Percentiles rank a stretch among this genome's conserved stretches.
Conservation (phyloP, 2,888 invertebrate species). For the Pyrrhosoma nymphula region DNA sequence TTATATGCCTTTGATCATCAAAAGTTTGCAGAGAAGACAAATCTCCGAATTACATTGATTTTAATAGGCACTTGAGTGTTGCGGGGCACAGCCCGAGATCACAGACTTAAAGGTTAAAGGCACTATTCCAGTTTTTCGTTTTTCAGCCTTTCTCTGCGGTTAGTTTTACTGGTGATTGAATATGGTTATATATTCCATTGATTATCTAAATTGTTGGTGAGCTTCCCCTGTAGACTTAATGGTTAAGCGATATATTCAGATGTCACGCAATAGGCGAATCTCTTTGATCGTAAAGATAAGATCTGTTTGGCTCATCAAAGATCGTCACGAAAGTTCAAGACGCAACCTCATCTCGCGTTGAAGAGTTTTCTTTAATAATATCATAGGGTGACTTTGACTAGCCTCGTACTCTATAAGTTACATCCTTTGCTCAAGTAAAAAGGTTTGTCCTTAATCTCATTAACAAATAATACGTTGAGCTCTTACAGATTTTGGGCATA, state of each 20-base stretch:
- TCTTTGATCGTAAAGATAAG: background rate
- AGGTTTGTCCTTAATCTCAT: too few relatives aligned
- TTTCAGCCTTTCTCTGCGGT: background rate
- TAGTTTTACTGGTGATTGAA: background rate
- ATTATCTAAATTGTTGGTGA: background rate
- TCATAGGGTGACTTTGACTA: too few relatives aligned
- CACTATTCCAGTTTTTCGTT: background rate
- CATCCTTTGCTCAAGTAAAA: too few relatives aligned
- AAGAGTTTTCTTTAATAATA: background rate
- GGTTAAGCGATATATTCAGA: background rate
- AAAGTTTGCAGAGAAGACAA: background rate
- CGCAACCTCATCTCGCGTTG: background rate
- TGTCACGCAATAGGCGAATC: background rate
- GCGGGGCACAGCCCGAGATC: background rate
- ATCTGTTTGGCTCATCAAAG: background rate
- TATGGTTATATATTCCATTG: background rate
- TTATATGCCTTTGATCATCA: constrained; percentile 9
- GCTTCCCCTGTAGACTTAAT: background rate
- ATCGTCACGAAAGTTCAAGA: background rate
- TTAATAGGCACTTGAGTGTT: background rate
- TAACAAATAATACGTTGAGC: too few relatives aligned
- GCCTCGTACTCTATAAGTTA: too few relatives aligned
- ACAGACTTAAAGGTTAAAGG: background rate
- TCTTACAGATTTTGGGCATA: too few relatives aligned
- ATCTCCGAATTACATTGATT: background rate